These are phyloP conservation scores for Platysternon megacephalum DNA, from an alignment of 2,113 vertebrate species.

Conservation along the genomic window DNA sequence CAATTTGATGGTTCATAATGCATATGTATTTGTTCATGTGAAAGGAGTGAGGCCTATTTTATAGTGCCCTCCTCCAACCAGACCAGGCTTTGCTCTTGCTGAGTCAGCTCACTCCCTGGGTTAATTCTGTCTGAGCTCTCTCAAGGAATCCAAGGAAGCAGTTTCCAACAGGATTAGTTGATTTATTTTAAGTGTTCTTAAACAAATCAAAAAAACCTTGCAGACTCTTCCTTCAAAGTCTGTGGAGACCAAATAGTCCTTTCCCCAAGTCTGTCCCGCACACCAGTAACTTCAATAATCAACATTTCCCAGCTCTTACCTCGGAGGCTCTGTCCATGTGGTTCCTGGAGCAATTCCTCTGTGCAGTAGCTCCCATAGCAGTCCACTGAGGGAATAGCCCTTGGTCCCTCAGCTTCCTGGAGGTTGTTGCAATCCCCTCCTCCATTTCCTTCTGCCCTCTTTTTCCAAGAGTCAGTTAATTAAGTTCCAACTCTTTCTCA, in stretches of 20 bases:
- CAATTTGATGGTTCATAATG: neutral
- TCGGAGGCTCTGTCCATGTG: neutral
- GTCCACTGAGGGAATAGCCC: neutral
- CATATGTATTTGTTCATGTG: neutral
- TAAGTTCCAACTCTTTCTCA: neutral
- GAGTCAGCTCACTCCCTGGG: neutral
- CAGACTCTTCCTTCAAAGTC: neutral
- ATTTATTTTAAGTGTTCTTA: neutral
- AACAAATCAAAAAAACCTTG: neutral
- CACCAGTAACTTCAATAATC: neutral
- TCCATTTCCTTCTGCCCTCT: neutral
- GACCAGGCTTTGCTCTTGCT: neutral
- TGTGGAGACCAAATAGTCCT: neutral
- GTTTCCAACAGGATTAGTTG: neutral
- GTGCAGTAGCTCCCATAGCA: neutral
- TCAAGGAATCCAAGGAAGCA: neutral
- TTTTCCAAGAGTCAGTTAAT: neutral
- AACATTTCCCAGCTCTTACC: neutral
- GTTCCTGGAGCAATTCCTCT: neutral
- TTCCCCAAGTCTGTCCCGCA: neutral
- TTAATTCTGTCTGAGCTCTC: neutral
- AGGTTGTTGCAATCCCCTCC: neutral
- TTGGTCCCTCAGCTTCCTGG: neutral
- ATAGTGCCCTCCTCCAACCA: neutral
- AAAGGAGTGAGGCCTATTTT: neutral